Evolutionary conservation across 2,113 vertebrate species (phyloP).

Genomic region (Hypomesus transpacificus): DNA sequence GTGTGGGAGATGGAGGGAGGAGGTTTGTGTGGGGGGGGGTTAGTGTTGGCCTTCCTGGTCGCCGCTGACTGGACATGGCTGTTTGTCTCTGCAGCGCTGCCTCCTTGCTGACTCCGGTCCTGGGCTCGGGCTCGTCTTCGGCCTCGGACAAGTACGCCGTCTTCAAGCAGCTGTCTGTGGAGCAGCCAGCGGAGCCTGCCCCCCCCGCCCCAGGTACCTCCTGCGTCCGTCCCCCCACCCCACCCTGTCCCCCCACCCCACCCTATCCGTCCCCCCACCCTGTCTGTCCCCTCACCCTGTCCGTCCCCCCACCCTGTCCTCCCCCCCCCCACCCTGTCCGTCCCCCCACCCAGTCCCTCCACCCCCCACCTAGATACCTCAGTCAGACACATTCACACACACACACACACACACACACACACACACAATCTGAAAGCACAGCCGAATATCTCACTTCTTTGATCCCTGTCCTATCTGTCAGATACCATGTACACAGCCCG

Average conservation of each 20-base stretch:
- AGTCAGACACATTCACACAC: background rate
- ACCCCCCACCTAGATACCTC: background rate
- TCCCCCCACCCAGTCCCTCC: background rate
- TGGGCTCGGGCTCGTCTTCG: conserved; percentile 74
- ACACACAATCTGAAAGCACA: too few relatives aligned
- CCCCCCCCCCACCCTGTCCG: background rate
- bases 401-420: background rate
- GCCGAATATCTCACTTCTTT: background rate
- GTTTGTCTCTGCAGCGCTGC: conserved; percentile 68
- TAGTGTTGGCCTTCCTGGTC: conserved; percentile 1
- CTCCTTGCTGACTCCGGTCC: conserved; percentile 85
- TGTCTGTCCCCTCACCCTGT: background rate
- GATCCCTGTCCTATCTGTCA: background rate
- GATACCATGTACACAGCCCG: background rate
- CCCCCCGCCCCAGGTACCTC: conserved; percentile 81
- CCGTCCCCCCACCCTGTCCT: background rate
- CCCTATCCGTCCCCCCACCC: background rate
- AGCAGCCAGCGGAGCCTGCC: conserved; percentile 79
- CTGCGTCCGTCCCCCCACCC: background rate
- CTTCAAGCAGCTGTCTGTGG: conserved; percentile 89
- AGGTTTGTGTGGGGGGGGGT: too few relatives aligned
- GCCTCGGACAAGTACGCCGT: conserved; percentile 90
- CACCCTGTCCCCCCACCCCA: background rate
- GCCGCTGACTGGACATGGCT: conserved; percentile 19
- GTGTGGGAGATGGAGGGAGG: background rate